Conservation (phyloP, 2,113 vertebrate species). For the Pandion haliaetus region DNA sequence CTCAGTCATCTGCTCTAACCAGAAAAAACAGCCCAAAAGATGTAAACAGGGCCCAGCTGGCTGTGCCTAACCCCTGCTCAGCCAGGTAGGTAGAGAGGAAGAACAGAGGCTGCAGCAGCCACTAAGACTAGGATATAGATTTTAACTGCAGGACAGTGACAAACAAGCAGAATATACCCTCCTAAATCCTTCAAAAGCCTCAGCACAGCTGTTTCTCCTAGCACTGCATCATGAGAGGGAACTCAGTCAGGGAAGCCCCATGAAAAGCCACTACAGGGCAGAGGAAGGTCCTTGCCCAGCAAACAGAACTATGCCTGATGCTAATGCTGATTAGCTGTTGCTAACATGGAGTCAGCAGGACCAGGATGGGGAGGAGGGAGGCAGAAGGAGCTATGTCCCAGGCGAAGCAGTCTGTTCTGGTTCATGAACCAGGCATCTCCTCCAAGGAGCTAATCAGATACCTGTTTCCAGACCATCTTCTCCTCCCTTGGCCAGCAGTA, state of each 20-base stretch:
- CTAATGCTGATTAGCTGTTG: not conserved
- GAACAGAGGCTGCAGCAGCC: not conserved
- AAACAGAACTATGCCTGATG: not conserved
- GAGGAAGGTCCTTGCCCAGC: not conserved
- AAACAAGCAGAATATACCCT: not conserved
- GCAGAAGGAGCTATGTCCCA: not conserved
- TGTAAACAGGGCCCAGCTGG: not conserved
- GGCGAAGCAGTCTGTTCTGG: not conserved
- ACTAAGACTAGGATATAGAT: not conserved
- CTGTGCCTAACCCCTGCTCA: not conserved
- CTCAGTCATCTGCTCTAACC: not conserved
- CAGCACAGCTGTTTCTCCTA: not conserved
- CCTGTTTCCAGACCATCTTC: not conserved
- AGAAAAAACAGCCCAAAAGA: not conserved
- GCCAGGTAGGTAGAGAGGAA: not conserved
- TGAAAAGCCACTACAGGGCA: not conserved
- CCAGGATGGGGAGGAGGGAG: not conserved
- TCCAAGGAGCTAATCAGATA: rapidly evolving
- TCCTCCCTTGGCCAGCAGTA: not conserved
- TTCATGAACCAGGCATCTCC: not conserved
- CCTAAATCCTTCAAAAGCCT: not conserved
- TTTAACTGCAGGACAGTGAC: not conserved
- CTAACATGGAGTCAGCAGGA: not conserved
- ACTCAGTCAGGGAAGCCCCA: not conserved
- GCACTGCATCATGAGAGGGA: not conserved